Conservation (phyloP, 2,888 invertebrate species). For the Drosophila anomalata region DNA sequence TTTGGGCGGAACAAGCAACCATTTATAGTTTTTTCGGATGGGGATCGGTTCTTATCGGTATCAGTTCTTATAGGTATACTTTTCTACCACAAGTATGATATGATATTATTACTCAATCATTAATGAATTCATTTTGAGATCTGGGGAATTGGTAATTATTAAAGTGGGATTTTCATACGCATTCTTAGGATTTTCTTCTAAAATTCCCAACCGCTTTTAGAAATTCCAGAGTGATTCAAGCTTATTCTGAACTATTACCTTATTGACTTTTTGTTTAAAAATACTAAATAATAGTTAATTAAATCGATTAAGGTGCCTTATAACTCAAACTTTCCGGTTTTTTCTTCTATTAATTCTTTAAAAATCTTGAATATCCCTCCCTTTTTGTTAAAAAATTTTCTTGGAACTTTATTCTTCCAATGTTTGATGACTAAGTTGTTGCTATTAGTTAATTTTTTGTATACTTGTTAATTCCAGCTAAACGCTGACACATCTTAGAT, state of each 20-base stretch:
- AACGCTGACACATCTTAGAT: constrained; percentile 33
- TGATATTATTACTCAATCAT: no score
- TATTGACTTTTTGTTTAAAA: constrained; percentile 20
- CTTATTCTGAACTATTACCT: constrained; percentile 17
- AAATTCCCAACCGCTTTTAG: constrained; percentile 7
- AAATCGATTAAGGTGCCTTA: constrained; percentile 16
- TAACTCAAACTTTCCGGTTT: neutral
- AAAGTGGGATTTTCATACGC: neutral
- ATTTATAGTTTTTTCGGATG: constrained; percentile 14
- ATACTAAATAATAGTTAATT: constrained; percentile 12
- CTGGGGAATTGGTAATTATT: no score
- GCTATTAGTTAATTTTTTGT: constrained; percentile 10
- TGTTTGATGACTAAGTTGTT: constrained; percentile 13
- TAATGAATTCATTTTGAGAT: neutral
- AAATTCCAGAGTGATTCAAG: neutral
- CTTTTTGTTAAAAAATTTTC: no score
- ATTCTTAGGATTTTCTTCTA: neutral
- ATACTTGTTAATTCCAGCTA: constrained; percentile 48
- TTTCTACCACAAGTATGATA: no score
- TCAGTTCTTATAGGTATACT: neutral
- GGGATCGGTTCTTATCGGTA: constrained; percentile 31
- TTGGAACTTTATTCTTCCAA: neutral
- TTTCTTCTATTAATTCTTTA: neutral
- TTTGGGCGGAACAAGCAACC: constrained; percentile 2
- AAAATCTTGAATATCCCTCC: no score